These are phyloP conservation scores for Pristionchus japonicus DNA, from an alignment of 2,888 invertebrate genomes.

Conservation along the genomic window DNA sequence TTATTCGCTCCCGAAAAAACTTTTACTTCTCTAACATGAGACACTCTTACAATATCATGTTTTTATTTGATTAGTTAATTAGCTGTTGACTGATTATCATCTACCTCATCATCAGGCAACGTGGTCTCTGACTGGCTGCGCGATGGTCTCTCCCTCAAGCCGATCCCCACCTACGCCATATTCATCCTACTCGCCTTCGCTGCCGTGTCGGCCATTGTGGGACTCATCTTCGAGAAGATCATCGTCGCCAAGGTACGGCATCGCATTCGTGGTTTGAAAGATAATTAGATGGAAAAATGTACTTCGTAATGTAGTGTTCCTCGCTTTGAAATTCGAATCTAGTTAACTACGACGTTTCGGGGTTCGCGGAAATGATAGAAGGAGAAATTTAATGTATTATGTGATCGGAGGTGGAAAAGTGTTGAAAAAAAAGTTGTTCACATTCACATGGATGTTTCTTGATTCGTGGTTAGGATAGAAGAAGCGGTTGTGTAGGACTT, in stretches of 20 bases:
- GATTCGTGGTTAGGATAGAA: no score
- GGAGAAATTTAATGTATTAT: neutral
- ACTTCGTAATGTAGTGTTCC: no score
- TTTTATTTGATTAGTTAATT: neutral
- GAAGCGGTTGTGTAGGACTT: no score
- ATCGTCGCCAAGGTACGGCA: slow-evolving; percentile 38
- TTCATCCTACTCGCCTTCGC: slow-evolving; percentile 62
- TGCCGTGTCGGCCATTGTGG: slow-evolving; percentile 55
- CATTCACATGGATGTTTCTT: neutral
- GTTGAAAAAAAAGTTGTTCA: neutral
- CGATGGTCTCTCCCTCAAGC: slow-evolving; percentile 64
- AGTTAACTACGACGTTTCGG: neutral
- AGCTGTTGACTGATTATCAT: no score
- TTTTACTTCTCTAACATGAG: neutral
- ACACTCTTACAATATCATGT: neutral
- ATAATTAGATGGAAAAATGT: no score
- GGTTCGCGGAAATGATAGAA: neutral
- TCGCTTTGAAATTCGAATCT: neutral
- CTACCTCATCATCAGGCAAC: neutral
- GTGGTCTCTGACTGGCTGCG: slow-evolving; percentile 55
- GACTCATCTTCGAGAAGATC: slow-evolving; percentile 44
- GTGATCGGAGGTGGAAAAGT: neutral
- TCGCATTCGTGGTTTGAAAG: no score
- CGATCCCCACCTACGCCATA: slow-evolving; percentile 61
- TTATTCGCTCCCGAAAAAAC: neutral